Evolutionary conservation across 1,140 invertebrate species (phyloP).

Genomic region (Gryon sp.): DNA sequence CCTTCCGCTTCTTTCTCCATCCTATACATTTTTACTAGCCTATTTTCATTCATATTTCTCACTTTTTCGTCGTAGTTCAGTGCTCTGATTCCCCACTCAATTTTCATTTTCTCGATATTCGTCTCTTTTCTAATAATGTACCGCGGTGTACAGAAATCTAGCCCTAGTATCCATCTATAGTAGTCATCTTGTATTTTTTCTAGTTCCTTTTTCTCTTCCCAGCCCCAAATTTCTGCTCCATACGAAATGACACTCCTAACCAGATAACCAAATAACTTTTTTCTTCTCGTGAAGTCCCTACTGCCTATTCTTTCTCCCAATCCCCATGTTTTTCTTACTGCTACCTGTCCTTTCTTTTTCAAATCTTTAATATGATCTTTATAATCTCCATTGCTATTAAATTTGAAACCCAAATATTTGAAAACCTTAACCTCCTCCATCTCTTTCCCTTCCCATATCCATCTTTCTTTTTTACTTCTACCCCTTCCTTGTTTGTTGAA

Average conservation of each 20-base stretch:
- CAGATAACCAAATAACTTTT: not conserved
- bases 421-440: not conserved
- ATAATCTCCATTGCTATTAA: not conserved
- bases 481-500: too few species aligned
- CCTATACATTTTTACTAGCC: constrained; percentile 6
- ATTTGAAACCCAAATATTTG: too few species aligned
- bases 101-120: not conserved
- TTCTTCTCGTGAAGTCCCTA: not conserved
- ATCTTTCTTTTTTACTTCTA: not conserved
- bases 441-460: not conserved
- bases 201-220: too few species aligned
- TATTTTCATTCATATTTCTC: not conserved
- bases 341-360: not conserved
- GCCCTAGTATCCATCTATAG: too few species aligned
- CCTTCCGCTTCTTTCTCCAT: not conserved
- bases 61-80: constrained; percentile 2
- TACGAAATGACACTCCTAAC: too few species aligned
- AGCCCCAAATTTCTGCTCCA: too few species aligned
- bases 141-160: constrained; percentile 18
- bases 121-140: constrained; percentile 12
- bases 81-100: constrained; percentile 20
- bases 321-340: not conserved
- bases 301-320: not conserved
- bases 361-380: not conserved
- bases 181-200: too few species aligned